Evolutionary conservation across 2,797 vertebrate species (phyloP).

Genomic region (Semotilus atromaculatus): DNA sequence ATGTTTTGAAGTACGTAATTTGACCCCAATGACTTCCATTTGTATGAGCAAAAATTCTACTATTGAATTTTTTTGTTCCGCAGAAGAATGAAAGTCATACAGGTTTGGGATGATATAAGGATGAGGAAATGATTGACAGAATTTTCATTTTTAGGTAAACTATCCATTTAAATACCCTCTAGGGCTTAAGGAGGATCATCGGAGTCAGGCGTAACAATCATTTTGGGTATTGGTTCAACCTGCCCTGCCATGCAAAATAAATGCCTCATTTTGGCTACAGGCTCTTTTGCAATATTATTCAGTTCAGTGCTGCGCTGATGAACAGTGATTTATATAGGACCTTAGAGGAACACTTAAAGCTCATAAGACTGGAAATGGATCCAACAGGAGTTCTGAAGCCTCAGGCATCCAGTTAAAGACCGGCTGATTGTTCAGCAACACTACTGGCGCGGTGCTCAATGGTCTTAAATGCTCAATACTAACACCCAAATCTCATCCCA

Average conservation of each 20-base stretch:
- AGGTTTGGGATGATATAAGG: neutral
- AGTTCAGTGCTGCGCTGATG: constrained; percentile 9
- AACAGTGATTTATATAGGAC: constrained; percentile 28
- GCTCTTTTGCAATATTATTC: constrained; percentile 4
- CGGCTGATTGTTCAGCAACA: constrained; percentile 1
- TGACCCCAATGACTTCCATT: neutral
- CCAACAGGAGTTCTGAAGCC: constrained; percentile 8
- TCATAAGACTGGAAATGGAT: constrained; percentile 10
- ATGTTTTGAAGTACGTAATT: neutral
- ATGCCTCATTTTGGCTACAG: neutral
- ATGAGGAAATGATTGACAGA: neutral
- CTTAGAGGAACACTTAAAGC: constrained; percentile 15
- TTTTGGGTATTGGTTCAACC: neutral
- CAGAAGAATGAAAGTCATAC: neutral
- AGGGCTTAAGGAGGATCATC: neutral
- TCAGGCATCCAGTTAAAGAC: constrained; percentile 18
- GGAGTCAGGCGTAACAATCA: neutral
- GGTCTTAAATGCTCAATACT: constrained; percentile 17
- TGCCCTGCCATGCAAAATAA: neutral
- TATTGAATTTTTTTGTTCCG: neutral
- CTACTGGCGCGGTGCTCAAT: constrained; percentile 9
- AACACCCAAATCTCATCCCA: constrained; percentile 14
- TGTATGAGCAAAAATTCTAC: neutral
- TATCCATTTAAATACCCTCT: neutral
- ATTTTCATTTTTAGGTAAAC: neutral